Evolutionary conservation across 2,888 invertebrate species (phyloP).

Genomic region (Tetragnatha montana): DNA sequence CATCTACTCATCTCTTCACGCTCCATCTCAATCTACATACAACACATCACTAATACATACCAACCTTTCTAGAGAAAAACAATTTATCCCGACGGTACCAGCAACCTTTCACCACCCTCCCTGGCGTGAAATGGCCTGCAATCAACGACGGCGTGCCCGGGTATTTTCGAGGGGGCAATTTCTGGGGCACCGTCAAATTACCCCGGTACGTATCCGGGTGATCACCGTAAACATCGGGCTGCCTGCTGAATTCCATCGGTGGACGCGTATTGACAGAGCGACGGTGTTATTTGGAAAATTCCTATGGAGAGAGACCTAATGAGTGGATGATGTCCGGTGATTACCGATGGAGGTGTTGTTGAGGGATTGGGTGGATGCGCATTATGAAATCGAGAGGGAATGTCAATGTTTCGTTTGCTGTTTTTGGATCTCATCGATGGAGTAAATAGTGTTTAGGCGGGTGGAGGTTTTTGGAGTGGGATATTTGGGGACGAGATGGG

Average conservation of each 20-base stretch:
- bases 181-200: conserved; percentile 34
- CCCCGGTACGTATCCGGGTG: conserved; percentile 41
- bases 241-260: not conserved
- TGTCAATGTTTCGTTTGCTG: too few species aligned
- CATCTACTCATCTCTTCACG: too few species aligned
- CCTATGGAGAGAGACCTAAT: not conserved
- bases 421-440: too few species aligned
- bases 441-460: too few species aligned
- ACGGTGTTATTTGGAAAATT: not conserved
- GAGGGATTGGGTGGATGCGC: not conserved
- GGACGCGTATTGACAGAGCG: not conserved
- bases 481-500: too few species aligned
- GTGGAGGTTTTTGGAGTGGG: too few species aligned
- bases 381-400: too few species aligned
- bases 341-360: not conserved
- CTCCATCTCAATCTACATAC: too few species aligned
- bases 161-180: conserved; percentile 24
- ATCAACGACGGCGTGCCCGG: not conserved
- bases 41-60: too few species aligned
- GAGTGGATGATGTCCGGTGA: not conserved
- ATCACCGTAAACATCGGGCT: conserved; percentile 4
- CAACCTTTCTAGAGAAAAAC: not conserved
- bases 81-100: not conserved
- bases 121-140: not conserved
- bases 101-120: not conserved